Percentiles rank a stretch among this genome's conserved stretches.
Evolutionary conservation across 2,888 invertebrate species (phyloP).

Genomic region (Cremastobaeus sp.): DNA sequence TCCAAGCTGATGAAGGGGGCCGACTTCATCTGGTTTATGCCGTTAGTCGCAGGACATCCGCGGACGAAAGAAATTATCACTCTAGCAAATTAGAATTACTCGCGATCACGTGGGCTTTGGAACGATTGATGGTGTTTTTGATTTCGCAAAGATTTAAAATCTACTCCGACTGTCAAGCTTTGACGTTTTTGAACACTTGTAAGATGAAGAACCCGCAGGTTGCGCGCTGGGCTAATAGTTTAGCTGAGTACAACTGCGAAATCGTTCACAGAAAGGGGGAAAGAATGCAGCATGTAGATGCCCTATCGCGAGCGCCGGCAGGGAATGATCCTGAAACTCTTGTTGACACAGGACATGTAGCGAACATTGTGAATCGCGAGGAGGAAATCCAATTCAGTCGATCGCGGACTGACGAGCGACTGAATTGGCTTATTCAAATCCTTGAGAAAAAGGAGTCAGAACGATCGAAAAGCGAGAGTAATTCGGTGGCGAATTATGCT

Average conservation of each 20-base stretch:
- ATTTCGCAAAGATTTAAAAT: neutral
- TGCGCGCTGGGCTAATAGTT: neutral
- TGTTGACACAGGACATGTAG: neutral
- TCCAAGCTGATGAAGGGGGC: neutral
- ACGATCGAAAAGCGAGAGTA: too few species aligned
- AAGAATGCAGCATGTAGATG: constrained; percentile 14
- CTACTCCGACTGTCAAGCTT: constrained; percentile 2
- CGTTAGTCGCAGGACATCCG: neutral
- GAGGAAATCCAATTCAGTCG: too few species aligned
- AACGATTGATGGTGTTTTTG: neutral
- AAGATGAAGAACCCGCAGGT: neutral
- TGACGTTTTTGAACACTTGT: neutral
- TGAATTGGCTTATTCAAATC: too few species aligned
- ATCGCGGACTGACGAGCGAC: too few species aligned
- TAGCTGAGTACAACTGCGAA: constrained; percentile 26
- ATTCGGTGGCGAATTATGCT: too few species aligned
- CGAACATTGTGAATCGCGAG: neutral
- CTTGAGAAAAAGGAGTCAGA: too few species aligned
- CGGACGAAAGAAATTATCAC: neutral
- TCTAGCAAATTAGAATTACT: constrained; percentile 3
- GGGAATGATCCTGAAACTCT: neutral
- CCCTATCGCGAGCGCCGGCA: constrained; percentile 15
- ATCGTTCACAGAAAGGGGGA: constrained; percentile 7
- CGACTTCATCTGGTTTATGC: constrained; percentile 1
- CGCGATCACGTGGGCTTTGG: neutral